phyloP scores from a whole-genome alignment of 2,113 vertebrate species.

The Megaptera novaeangliae region DNA sequence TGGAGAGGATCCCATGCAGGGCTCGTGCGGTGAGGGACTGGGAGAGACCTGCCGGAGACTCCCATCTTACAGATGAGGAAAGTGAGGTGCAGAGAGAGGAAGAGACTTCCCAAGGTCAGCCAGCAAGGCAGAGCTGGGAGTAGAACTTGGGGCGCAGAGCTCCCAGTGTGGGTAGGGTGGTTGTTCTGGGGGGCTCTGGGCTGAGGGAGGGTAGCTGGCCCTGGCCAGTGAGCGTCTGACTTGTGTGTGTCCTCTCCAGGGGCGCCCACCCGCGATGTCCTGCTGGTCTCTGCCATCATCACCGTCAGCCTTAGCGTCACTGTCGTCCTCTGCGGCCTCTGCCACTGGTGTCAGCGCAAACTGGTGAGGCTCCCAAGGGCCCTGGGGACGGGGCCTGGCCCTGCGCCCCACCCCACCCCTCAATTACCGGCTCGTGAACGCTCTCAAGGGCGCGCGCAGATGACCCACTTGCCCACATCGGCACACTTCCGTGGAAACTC shows the following conservation, averaged over 20 bases:
- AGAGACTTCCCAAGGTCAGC: not conserved
- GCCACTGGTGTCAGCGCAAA: slow-evolving; percentile 99
- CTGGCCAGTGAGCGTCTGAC: slow-evolving; percentile 11
- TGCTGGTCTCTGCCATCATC: slow-evolving; percentile 97
- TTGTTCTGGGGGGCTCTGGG: not conserved
- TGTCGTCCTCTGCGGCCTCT: slow-evolving; percentile 96
- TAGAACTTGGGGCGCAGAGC: not conserved
- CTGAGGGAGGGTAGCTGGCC: not conserved
- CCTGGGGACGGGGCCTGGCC: not conserved
- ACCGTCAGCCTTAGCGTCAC: slow-evolving; percentile 97
- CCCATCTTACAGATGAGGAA: slow-evolving; percentile 3
- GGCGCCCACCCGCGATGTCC: slow-evolving; percentile 92
- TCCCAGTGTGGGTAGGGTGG: not conserved
- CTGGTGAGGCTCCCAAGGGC: slow-evolving; percentile 87
- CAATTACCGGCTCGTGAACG: not conserved
- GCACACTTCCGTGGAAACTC: not conserved
- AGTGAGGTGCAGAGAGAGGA: not conserved
- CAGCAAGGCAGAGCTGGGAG: not conserved
- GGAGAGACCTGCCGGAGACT: not conserved
- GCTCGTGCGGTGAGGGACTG: not conserved
- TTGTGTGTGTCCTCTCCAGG: slow-evolving; percentile 79
- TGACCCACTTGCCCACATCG: not conserved
- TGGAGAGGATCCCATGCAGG: not conserved
- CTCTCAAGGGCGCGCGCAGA: not conserved
- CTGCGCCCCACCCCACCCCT: not conserved